phyloP scores from a whole-genome alignment of 2,113 vertebrate species.

The Perca flavescens region DNA sequence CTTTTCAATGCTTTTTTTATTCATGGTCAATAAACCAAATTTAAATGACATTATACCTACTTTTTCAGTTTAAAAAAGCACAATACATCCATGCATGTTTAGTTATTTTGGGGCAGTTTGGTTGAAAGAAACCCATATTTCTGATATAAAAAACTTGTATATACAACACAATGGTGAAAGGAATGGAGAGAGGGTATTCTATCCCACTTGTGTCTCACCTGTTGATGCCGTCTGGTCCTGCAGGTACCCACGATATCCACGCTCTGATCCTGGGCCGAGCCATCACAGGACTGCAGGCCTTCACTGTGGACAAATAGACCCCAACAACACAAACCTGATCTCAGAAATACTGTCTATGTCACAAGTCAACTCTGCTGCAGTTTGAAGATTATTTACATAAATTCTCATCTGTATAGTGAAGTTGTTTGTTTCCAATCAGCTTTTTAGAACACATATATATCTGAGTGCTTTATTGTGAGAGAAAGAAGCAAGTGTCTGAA shows the following conservation, averaged over 20 bases:
- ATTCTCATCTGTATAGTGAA: not conserved
- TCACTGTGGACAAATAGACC: conserved; percentile 82
- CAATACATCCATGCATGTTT: no score
- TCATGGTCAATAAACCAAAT: no score
- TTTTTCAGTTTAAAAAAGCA: no score
- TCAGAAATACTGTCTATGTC: not conserved
- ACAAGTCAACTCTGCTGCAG: not conserved
- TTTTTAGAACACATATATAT: conserved; percentile 25
- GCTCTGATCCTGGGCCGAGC: conserved; percentile 92
- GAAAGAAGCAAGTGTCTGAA: not conserved
- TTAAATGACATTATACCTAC: no score
- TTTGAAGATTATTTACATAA: not conserved
- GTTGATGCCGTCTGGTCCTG: not conserved
- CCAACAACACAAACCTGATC: not conserved
- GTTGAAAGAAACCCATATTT: no score
- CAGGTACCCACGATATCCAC: conserved; percentile 95
- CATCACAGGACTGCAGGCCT: conserved; percentile 93
- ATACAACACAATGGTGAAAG: no score
- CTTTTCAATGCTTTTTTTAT: no score
- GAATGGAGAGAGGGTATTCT: no score
- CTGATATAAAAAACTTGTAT: no score
- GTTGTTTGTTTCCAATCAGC: conserved; percentile 3
- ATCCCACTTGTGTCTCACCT: not conserved
- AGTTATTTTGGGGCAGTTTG: no score
- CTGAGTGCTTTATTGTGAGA: conserved; percentile 32